phyloP scores from a whole-genome alignment of 2,113 vertebrate genomes.

The Apodemus speciosus region DNA sequence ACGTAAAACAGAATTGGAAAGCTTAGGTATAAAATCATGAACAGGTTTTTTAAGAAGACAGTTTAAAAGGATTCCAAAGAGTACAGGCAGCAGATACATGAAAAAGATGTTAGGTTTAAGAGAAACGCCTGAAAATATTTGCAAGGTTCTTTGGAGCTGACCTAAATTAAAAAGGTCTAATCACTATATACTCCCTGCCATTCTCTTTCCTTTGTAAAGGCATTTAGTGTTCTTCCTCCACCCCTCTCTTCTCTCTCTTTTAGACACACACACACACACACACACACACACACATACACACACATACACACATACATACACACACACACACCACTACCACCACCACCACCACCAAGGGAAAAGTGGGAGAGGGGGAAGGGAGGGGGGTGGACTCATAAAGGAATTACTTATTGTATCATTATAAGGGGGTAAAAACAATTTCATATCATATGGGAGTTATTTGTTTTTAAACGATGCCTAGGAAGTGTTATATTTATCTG shows the following conservation, averaged over 20 bases:
- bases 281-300: neutral
- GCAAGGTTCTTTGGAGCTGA: neutral
- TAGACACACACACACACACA: neutral
- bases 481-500: neutral
- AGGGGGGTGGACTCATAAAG: neutral
- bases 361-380: neutral
- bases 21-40: neutral
- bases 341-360: neutral
- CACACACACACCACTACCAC: neutral
- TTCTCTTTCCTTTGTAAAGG: neutral
- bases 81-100: neutral
- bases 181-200: neutral
- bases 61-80: neutral
- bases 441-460: neutral
- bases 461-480: neutral
- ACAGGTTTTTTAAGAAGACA: neutral
- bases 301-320: too few relatives aligned
- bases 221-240: neutral
- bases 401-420: conserved; percentile 42
- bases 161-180: neutral
- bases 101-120: neutral
- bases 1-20: neutral
- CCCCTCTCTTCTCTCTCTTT: neutral
- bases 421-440: neutral
- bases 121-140: neutral